A percentile compares a stretch with the other conserved stretches of the same genome.
Conservation (phyloP, 2,888 invertebrate species). For the Apamea crenata region DNA sequence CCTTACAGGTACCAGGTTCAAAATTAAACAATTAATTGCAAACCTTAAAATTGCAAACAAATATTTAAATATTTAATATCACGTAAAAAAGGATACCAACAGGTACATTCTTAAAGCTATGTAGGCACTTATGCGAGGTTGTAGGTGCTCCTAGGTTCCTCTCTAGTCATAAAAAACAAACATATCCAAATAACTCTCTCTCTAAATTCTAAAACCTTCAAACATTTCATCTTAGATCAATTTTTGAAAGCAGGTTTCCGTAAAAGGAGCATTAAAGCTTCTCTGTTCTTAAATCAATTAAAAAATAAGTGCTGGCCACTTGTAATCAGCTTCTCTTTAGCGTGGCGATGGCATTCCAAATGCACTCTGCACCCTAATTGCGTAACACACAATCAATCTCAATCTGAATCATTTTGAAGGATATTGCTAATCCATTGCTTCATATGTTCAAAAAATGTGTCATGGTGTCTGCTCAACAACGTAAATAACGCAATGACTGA, state of each 20-base stretch:
- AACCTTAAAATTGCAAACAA: constrained; percentile 63
- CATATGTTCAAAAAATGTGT: too few relatives aligned
- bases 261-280: constrained; percentile 22
- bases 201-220: constrained; percentile 28
- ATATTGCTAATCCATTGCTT: too few relatives aligned
- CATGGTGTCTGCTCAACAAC: too few relatives aligned
- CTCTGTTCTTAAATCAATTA: constrained; percentile 22
- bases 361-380: too few relatives aligned
- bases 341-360: background rate
- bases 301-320: constrained; percentile 5
- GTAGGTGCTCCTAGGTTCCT: constrained; percentile 60
- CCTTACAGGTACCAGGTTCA: constrained; percentile 3
- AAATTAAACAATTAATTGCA: constrained; percentile 55
- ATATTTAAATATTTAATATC: constrained; percentile 67
- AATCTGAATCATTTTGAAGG: too few relatives aligned
- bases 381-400: too few relatives aligned
- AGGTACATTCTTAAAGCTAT: constrained; percentile 84
- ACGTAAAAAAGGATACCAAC: constrained; percentile 74
- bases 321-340: background rate
- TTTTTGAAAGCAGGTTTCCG: constrained; percentile 51
- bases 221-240: constrained; percentile 50
- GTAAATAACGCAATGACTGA: too few relatives aligned
- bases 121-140: constrained; percentile 46
- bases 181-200: constrained; percentile 43
- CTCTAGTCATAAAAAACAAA: constrained; percentile 47